Conservation (phyloP, 2,888 invertebrate genomes). For the Latrodectus elegans region DNA sequence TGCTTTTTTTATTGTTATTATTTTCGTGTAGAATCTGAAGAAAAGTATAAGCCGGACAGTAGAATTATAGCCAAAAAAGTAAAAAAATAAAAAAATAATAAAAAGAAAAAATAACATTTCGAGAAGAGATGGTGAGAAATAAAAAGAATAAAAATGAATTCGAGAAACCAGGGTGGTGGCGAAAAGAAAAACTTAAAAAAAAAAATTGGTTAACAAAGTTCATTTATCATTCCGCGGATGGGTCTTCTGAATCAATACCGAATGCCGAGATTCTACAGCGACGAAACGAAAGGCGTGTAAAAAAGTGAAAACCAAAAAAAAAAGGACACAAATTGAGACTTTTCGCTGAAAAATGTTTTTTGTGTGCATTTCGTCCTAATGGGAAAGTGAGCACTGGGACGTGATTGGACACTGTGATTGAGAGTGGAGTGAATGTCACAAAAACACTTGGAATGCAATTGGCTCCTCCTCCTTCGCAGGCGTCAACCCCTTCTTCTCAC, state of each 20-base stretch:
- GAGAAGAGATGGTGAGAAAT: too few species aligned
- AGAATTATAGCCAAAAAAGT: too few species aligned
- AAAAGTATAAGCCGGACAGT: too few species aligned
- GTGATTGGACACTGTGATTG: constrained; percentile 56
- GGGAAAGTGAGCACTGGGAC: constrained; percentile 49
- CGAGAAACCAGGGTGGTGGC: neutral
- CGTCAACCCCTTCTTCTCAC: constrained; percentile 16
- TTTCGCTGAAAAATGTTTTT: constrained; percentile 48
- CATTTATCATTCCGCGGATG: constrained; percentile 53
- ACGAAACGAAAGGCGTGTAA: neutral
- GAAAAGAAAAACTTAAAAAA: neutral
- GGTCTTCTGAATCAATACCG: constrained; percentile 41
- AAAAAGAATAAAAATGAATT: neutral
- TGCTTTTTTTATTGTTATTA: too few species aligned
- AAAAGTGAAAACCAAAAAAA: neutral
- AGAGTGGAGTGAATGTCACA: constrained; percentile 19
- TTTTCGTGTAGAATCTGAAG: too few species aligned
- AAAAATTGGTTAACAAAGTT: constrained; percentile 34
- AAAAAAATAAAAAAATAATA: too few species aligned
- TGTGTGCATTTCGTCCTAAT: constrained; percentile 27
- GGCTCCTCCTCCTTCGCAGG: neutral
- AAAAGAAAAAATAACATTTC: too few species aligned
- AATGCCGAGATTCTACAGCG: constrained; percentile 15
- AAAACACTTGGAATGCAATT: constrained; percentile 9
- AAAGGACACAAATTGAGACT: neutral